A percentile compares a stretch with the other conserved stretches of the same genome.
Evolutionary conservation across 1,140 invertebrate genomes (phyloP).

Genomic region (Pseudomyrmex concolor): DNA sequence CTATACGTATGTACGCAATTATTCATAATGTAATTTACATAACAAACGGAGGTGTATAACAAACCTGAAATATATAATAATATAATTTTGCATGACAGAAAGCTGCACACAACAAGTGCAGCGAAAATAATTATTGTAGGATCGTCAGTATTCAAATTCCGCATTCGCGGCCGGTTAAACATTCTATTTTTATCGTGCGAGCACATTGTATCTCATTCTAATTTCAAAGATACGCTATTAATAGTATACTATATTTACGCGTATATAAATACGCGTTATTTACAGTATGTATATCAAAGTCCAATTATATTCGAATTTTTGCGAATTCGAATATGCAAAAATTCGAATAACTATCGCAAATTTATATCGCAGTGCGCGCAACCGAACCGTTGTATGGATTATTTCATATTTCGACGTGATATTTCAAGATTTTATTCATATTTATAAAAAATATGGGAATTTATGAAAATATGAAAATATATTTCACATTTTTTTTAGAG

Average conservation of each 20-base stretch:
- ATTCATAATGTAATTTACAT: constrained; percentile 61
- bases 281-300: constrained; percentile 49
- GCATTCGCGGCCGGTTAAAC: constrained; percentile 49
- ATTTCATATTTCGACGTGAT: not conserved
- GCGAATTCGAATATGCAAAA: constrained; percentile 10
- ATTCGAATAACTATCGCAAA: constrained; percentile 4
- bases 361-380: not conserved
- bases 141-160: constrained; percentile 44
- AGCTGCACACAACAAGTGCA: constrained; percentile 39
- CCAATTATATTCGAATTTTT: constrained; percentile 24
- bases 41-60: constrained; percentile 58
- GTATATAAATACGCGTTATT: constrained; percentile 44
- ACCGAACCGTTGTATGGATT: not conserved
- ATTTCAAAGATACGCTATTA: constrained; percentile 40
- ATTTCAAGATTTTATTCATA: not conserved
- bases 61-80: constrained; percentile 62
- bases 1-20: constrained; percentile 51
- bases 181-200: constrained; percentile 53
- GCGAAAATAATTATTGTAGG: constrained; percentile 60
- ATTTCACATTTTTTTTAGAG: not conserved
- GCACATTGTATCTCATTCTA: constrained; percentile 35
- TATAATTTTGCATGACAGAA: constrained; percentile 43
- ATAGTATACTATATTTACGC: constrained; percentile 22
- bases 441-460: too few relatives aligned
- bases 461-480: not conserved